These are phyloP conservation scores for Ruditapes philippinarum DNA, from an alignment of 1,140 invertebrate species.

Conservation along the genomic window DNA sequence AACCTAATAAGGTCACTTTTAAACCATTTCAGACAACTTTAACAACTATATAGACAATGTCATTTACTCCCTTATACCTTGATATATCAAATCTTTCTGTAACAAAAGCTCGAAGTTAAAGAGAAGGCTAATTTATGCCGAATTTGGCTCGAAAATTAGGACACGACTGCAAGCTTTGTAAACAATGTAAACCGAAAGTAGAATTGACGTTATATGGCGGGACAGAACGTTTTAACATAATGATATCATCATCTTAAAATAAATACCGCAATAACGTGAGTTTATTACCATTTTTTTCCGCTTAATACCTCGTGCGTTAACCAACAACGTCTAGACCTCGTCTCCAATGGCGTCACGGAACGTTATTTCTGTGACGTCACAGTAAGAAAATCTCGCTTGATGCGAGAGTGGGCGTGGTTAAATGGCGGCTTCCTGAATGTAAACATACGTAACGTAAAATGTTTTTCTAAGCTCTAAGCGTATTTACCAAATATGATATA, in stretches of 20 bases:
- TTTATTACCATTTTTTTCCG: constrained; percentile 11
- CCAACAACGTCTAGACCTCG: constrained; percentile 34
- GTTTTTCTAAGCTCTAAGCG: background rate
- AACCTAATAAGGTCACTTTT: no score
- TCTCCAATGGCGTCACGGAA: constrained; percentile 67
- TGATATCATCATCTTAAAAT: background rate
- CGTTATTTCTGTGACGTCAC: constrained; percentile 65
- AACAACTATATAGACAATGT: no score
- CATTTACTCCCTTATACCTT: no score
- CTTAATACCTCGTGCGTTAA: constrained; percentile 38
- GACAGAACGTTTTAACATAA: background rate
- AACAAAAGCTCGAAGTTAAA: background rate
- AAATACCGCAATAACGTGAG: background rate
- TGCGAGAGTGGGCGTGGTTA: constrained; percentile 59
- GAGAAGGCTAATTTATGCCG: constrained; percentile 5
- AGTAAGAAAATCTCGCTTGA: constrained; percentile 34
- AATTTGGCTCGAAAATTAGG: no score
- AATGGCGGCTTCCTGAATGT: constrained; percentile 33
- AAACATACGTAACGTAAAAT: constrained; percentile 54
- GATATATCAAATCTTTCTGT: no score
- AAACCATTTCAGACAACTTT: no score
- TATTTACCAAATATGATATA: no score
- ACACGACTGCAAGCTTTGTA: background rate
- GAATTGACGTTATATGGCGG: background rate
- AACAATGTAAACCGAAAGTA: constrained; percentile 55